A percentile compares a stretch with the other conserved stretches of the same genome.
These are phyloP conservation scores for Neomicropteryx cornuta DNA, from an alignment of 1,140 invertebrate genomes.

Conservation along the genomic window DNA sequence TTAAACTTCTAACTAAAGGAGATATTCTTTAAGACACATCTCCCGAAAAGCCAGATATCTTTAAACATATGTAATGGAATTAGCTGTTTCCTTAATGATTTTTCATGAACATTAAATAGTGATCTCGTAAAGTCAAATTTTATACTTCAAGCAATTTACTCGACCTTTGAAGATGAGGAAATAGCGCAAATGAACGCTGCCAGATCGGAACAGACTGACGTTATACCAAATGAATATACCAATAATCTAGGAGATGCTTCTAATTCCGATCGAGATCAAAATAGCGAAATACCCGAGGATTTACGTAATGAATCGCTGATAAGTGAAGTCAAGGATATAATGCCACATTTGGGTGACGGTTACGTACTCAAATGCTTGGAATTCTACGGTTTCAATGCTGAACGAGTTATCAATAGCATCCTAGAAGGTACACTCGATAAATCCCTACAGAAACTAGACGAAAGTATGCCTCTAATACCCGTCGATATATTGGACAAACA, in stretches of 20 bases:
- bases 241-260: constrained; percentile 22
- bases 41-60: too few relatives aligned
- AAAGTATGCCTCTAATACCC: constrained; percentile 34
- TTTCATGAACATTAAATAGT: constrained; percentile 29
- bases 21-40: too few relatives aligned
- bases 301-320: constrained; percentile 48
- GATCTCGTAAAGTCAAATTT: constrained; percentile 48
- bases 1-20: too few relatives aligned
- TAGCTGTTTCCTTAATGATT: constrained; percentile 11
- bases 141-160: constrained; percentile 39
- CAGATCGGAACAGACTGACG: constrained; percentile 14
- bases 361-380: constrained; percentile 60
- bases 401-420: constrained; percentile 67
- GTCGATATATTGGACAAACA: constrained; percentile 40
- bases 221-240: constrained; percentile 21
- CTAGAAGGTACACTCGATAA: constrained; percentile 54
- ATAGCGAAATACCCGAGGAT: constrained; percentile 31
- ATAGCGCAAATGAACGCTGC: constrained; percentile 19
- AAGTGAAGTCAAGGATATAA: constrained; percentile 62
- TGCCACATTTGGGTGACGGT: constrained; percentile 68
- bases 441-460: constrained; percentile 25
- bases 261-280: constrained; percentile 22
- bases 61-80: too few relatives aligned
- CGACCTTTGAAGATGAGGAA: constrained; percentile 25
- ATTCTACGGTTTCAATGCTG: constrained; percentile 59